Conservation (phyloP, 2,797 vertebrate genomes). For the Cynopterus sphinx region DNA sequence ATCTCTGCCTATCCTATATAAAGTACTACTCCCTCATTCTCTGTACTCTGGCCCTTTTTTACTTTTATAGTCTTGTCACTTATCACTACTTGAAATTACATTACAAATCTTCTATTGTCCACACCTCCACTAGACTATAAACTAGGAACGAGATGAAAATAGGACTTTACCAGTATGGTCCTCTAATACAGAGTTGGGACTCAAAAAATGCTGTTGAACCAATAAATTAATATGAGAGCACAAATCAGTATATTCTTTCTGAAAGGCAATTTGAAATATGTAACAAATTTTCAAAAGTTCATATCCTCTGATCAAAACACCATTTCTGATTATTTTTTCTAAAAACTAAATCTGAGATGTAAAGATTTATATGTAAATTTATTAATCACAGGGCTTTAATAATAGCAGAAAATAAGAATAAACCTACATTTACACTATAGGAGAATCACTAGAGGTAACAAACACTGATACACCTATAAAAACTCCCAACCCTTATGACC, state of each 20-base stretch:
- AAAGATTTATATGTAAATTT: not conserved
- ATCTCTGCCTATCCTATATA: not conserved
- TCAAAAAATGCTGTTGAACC: not conserved
- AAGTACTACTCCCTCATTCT: not conserved
- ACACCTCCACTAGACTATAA: not conserved
- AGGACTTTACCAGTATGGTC: not conserved
- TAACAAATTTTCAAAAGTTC: not conserved
- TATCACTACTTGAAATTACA: not conserved
- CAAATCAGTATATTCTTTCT: not conserved
- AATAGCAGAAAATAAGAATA: not conserved
- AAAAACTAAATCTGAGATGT: not conserved
- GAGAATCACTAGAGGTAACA: not conserved
- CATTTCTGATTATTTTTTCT: constrained; percentile 25
- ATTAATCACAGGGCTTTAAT: not conserved
- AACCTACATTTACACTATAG: not conserved
- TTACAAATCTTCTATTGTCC: not conserved
- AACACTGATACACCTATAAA: not conserved
- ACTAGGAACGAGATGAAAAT: not conserved
- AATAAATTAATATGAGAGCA: not conserved
- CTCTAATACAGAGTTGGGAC: not conserved
- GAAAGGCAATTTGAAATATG: constrained; percentile 19
- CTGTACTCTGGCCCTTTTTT: not conserved
- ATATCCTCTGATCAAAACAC: not conserved
- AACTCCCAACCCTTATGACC: not conserved
- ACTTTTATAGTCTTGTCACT: not conserved